These are phyloP conservation scores for Leptopilina clavipes DNA, from an alignment of 1,140 invertebrate genomes.

Conservation along the genomic window DNA sequence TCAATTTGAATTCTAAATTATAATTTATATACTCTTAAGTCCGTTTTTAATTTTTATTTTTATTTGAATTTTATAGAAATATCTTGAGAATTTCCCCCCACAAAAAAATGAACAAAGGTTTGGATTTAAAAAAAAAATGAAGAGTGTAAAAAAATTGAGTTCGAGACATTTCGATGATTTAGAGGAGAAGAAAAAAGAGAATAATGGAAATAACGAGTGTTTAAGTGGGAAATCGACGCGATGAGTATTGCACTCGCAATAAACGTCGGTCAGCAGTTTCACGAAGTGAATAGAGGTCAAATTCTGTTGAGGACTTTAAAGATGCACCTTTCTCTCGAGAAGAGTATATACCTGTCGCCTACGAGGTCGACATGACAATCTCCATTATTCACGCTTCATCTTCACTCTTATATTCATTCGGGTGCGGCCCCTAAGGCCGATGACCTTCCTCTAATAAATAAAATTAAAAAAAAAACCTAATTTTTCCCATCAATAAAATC, in stretches of 20 bases:
- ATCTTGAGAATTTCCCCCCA: too few relatives aligned
- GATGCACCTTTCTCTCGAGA: constrained; percentile 48
- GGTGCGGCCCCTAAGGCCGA: constrained; percentile 9
- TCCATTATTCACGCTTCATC: constrained; percentile 51
- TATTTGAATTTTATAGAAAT: too few relatives aligned
- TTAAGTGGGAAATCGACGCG: constrained; percentile 47
- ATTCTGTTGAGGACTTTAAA: constrained; percentile 9
- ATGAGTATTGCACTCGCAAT: constrained; percentile 32
- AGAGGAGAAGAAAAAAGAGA: constrained; percentile 24
- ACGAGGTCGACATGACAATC: constrained; percentile 53
- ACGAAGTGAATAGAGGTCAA: constrained; percentile 56
- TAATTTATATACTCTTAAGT: too few relatives aligned
- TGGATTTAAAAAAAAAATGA: constrained; percentile 45
- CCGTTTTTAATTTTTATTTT: too few relatives aligned
- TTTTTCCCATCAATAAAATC: neutral
- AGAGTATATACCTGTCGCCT: constrained; percentile 45
- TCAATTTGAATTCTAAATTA: too few relatives aligned
- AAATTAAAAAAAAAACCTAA: neutral
- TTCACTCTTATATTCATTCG: constrained; percentile 24
- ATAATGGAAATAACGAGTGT: constrained; percentile 48
- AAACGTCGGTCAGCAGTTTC: constrained; percentile 47
- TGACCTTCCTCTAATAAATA: neutral
- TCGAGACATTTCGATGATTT: constrained; percentile 25
- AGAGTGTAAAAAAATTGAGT: constrained; percentile 42
- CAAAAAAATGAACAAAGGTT: neutral